These are phyloP conservation scores for Ceriagrion tenellum DNA, from an alignment of 2,888 invertebrate genomes.

Conservation along the genomic window DNA sequence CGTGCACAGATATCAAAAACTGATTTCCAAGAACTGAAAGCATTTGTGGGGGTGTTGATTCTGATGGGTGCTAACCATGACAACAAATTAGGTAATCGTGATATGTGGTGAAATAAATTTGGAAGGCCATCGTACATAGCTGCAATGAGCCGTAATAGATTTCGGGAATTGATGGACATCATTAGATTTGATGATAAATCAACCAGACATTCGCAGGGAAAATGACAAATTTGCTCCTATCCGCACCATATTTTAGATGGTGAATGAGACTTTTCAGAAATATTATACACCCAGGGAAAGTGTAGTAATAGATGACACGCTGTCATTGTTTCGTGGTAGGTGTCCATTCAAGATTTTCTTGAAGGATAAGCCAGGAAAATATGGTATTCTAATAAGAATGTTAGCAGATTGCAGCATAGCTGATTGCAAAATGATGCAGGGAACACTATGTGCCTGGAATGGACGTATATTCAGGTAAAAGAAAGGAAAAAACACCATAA, in stretches of 20 bases:
- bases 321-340: constrained; percentile 25
- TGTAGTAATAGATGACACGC: background rate
- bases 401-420: too few relatives aligned
- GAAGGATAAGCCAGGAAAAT: constrained; percentile 42
- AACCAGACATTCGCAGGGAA: too few relatives aligned
- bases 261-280: background rate
- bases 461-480: constrained; percentile 2
- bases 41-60: background rate
- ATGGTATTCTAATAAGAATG: constrained; percentile 26
- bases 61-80: background rate
- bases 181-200: constrained; percentile 30
- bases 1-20: background rate
- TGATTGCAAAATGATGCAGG: too few relatives aligned
- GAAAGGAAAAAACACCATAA: background rate
- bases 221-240: constrained; percentile 11
- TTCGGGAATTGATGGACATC: constrained; percentile 6
- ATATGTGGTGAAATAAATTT: constrained; percentile 32
- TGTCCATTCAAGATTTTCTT: constrained; percentile 37
- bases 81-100: background rate
- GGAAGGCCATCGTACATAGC: background rate
- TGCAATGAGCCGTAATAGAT: background rate
- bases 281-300: background rate
- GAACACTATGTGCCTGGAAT: background rate
- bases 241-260: background rate
- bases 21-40: background rate